Evolutionary conservation across 2,113 vertebrate genomes (phyloP), one percentile per base, ranked within the genome.

Genomic region (Cryptotis parvus): DNA sequence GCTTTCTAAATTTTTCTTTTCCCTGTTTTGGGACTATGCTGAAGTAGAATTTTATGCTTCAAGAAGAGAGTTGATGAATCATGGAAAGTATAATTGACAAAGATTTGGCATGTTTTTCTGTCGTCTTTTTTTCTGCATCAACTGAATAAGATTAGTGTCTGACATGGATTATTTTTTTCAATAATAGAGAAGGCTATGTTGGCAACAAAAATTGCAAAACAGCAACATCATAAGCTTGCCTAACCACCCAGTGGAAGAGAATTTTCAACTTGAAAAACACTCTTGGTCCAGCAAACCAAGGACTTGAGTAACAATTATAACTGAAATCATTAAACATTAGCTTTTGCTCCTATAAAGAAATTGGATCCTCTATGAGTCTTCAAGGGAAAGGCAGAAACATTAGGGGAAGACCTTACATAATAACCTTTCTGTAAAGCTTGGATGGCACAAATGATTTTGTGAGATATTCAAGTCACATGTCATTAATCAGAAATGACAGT

Each of bases 401-500:
- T 95, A 97, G 87, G 78, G 96, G 96, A 97, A 95, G 96, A 97
- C 96, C 97, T 97, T 96, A 97, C 96, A 97, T 97, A 97, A 98
- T 97, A 97, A 98, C 97, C 98, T 97, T 98, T 98, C 98, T 97
- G 97, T 98, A 98, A 98, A 97, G 97, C 97, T 96, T 97, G 97
- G 96, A 96, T 97, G 95, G 96, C 96, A 97, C 94, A 97, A 97
- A 97, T 97, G 97, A 97, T 98, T 98, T 96, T 97, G 95, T 96
- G 97, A 97, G 96, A 97, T 97, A 98, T 91, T 97, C 92, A 96
- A 98, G 97, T 98, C 96, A 97, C 97, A 98, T 98, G 97, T 90
- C 98, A 99, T 99, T 99, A 98, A 99, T 99, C 98, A 99, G 97
- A 97, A 97, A 97, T 98, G 98, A 98, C 98, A 98, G 97, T 97